These are phyloP conservation scores for Aphelenchoides fujianensis DNA, from an alignment of 1,140 invertebrate species.

Conservation along the genomic window DNA sequence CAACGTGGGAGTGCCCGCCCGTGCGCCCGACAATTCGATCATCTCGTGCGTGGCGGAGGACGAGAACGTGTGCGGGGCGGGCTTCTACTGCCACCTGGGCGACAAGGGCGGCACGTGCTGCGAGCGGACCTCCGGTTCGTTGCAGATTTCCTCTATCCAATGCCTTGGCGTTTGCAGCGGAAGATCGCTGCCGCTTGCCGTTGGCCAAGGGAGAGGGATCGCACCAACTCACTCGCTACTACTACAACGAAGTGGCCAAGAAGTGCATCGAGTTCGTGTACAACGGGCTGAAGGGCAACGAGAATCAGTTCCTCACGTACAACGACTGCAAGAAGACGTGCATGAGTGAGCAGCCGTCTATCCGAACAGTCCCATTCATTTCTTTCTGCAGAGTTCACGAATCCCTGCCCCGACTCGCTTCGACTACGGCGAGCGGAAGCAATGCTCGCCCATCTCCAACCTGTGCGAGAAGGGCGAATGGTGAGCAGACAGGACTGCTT, in stretches of 20 bases:
- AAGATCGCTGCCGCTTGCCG: constrained; percentile 53
- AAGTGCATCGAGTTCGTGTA: constrained; percentile 58
- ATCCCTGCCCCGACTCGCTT: constrained; percentile 53
- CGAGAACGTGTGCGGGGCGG: constrained; percentile 47
- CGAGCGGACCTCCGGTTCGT: constrained; percentile 39
- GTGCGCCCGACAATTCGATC: constrained; percentile 35
- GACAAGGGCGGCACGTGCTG: constrained; percentile 49
- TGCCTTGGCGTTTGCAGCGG: constrained; percentile 47
- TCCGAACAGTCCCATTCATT: constrained; percentile 1
- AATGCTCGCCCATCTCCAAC: constrained; percentile 33
- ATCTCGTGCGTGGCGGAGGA: constrained; percentile 38
- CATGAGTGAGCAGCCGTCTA: constrained; percentile 43
- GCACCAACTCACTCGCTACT: constrained; percentile 51
- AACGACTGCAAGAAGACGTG: constrained; percentile 52
- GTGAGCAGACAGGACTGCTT: too few relatives aligned
- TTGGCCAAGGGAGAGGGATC: constrained; percentile 53
- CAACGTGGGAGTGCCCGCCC: constrained; percentile 26
- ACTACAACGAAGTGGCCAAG: constrained; percentile 55
- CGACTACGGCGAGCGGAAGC: constrained; percentile 41
- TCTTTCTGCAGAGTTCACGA: constrained; percentile 42
- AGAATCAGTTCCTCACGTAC: constrained; percentile 59
- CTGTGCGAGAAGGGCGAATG: constrained; percentile 49
- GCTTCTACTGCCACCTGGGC: constrained; percentile 58
- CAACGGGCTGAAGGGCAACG: constrained; percentile 56
- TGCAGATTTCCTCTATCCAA: not conserved